Percentiles rank a stretch among this genome's conserved stretches.
phyloP scores from a whole-genome alignment of 2,797 vertebrate species.

The Nyctalus aviator region DNA sequence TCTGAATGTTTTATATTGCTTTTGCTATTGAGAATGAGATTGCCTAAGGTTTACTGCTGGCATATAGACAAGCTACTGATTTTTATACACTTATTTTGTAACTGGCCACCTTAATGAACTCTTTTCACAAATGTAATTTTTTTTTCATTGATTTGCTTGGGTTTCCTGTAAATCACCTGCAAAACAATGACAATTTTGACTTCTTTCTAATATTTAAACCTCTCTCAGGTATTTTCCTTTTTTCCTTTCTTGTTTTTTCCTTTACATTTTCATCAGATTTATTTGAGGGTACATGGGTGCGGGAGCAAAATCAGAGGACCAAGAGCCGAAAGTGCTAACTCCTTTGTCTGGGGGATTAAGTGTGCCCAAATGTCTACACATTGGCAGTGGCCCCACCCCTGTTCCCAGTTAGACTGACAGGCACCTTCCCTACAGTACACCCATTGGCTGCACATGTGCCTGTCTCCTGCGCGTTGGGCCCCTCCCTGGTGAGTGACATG shows the following conservation, averaged over 20 bases:
- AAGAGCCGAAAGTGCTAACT: neutral
- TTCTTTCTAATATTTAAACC: neutral
- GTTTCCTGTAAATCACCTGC: neutral
- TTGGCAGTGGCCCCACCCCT: neutral
- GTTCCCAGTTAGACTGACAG: neutral
- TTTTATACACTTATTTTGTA: neutral
- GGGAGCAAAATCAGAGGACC: neutral
- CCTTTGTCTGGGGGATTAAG: neutral
- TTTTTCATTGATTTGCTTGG: neutral
- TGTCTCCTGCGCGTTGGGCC: neutral
- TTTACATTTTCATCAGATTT: conserved; percentile 1
- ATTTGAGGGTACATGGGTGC: neutral
- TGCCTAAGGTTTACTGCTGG: neutral
- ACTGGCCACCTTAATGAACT: neutral
- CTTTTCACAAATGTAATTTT: neutral
- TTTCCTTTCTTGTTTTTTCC: neutral
- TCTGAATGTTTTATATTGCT: neutral
- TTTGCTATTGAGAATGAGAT: neutral
- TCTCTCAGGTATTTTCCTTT: neutral
- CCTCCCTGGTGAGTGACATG: neutral
- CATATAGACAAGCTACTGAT: neutral
- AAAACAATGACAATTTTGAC: neutral
- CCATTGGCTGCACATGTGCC: neutral
- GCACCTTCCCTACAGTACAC: neutral
- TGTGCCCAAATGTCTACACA: neutral